These are phyloP conservation scores for Xenus cinereus DNA, from an alignment of 2,113 vertebrate species.

Conservation along the genomic window DNA sequence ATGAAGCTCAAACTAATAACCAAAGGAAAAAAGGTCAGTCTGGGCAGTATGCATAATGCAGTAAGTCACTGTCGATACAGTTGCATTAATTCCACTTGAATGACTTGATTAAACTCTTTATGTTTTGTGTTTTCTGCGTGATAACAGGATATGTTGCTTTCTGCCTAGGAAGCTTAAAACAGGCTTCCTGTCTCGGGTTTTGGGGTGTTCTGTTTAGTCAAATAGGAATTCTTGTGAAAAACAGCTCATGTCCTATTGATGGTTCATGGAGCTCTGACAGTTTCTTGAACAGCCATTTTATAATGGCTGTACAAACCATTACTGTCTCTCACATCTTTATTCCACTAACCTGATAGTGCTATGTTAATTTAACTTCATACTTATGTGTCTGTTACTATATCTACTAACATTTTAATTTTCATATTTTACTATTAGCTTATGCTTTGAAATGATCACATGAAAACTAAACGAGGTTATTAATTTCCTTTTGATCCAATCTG, in stretches of 20 bases:
- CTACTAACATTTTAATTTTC: not conserved
- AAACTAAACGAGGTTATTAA: not conserved
- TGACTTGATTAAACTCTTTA: not conserved
- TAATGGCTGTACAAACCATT: not conserved
- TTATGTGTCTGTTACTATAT: not conserved
- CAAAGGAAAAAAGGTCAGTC: conserved; percentile 86
- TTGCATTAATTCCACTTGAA: not conserved
- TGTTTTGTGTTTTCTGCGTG: not conserved
- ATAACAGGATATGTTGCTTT: not conserved
- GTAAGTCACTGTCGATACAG: not conserved
- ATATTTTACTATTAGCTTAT: not conserved
- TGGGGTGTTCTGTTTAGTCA: not conserved
- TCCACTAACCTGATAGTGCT: not conserved
- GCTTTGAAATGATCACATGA: not conserved
- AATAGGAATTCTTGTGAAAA: not conserved
- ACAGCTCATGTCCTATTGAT: rapidly evolving
- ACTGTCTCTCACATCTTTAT: not conserved
- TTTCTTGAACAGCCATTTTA: not conserved
- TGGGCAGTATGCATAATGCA: not conserved
- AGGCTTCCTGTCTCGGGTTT: not conserved
- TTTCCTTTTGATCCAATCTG: not conserved
- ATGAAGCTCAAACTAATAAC: conserved; percentile 75
- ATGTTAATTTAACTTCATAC: not conserved
- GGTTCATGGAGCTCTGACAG: not conserved
- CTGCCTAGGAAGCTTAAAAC: not conserved